Percentiles rank a stretch among this genome's conserved stretches.
phyloP scores from a whole-genome alignment of 2,797 vertebrate species.

The Sebastes glaucus region DNA sequence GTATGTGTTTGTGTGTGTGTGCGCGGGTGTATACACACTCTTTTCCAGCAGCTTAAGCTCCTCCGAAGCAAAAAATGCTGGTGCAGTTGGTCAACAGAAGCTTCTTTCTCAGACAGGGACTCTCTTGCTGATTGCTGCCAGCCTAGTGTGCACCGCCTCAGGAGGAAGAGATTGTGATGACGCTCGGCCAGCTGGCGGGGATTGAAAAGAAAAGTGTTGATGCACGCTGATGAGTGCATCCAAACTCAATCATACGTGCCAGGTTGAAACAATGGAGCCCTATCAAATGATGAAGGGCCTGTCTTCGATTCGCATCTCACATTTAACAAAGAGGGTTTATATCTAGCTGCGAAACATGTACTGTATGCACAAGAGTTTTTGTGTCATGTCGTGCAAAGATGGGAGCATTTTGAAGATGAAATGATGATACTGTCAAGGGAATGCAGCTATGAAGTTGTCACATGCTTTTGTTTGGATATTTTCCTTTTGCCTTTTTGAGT shows the following conservation, averaged over 20 bases:
- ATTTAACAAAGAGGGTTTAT: constrained; percentile 21
- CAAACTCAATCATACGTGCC: constrained; percentile 32
- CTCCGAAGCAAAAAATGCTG: constrained; percentile 79
- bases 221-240: constrained; percentile 27
- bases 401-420: constrained; percentile 1
- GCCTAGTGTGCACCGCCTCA: constrained; percentile 79
- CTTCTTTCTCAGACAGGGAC: constrained; percentile 74
- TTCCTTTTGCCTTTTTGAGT: neutral
- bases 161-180: constrained; percentile 80
- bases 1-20: neutral
- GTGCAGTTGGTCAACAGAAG: constrained; percentile 81
- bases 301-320: neutral
- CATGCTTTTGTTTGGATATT: neutral
- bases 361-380: neutral
- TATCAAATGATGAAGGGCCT: constrained; percentile 6
- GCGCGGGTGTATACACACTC: constrained; percentile 75
- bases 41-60: constrained; percentile 84
- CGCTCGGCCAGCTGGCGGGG: constrained; percentile 84
- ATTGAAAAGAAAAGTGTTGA: constrained; percentile 27
- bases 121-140: constrained; percentile 82
- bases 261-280: constrained; percentile 41
- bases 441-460: neutral
- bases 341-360: constrained; percentile 7
- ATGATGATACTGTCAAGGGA: neutral
- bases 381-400: neutral